These are phyloP conservation scores for Rhagologus leucostigma DNA, from an alignment of 2,113 vertebrate species.

Conservation along the genomic window DNA sequence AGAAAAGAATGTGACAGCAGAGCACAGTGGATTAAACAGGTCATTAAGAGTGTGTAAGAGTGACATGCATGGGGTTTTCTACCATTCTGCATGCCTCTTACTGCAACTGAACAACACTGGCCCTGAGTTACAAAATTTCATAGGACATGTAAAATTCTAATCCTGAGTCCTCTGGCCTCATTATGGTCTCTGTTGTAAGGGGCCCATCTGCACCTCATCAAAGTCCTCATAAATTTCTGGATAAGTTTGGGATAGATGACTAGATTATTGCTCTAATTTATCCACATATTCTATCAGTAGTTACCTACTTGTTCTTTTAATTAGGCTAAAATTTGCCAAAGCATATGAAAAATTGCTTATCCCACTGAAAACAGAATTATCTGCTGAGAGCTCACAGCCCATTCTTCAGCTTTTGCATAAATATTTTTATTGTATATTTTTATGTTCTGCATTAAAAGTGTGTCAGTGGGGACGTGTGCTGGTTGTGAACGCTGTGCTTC, in stretches of 20 bases:
- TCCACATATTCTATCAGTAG: not conserved
- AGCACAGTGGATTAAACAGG: not conserved
- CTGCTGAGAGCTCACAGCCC: not conserved
- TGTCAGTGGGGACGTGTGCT: not conserved
- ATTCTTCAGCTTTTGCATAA: conserved; percentile 23
- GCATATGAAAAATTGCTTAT: not conserved
- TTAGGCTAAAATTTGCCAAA: conserved; percentile 18
- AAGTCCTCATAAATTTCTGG: not conserved
- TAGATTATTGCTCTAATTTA: not conserved
- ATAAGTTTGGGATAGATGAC: not conserved
- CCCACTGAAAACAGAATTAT: not conserved
- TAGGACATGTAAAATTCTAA: not conserved
- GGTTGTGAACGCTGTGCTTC: not conserved
- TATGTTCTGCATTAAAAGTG: not conserved
- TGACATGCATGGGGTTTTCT: not conserved
- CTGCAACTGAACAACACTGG: not conserved
- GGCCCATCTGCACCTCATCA: not conserved
- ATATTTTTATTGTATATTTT: not conserved
- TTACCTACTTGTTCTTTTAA: conserved; percentile 27
- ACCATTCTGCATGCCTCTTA: not conserved
- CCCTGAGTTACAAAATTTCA: not conserved
- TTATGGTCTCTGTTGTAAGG: not conserved
- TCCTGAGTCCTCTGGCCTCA: not conserved
- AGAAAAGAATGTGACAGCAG: not conserved
- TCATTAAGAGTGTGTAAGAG: not conserved